A percentile compares a stretch with the other conserved stretches of the same genome.
Conservation (phyloP, 2,797 vertebrate genomes). For the Tympanoctomys barrerae region DNA sequence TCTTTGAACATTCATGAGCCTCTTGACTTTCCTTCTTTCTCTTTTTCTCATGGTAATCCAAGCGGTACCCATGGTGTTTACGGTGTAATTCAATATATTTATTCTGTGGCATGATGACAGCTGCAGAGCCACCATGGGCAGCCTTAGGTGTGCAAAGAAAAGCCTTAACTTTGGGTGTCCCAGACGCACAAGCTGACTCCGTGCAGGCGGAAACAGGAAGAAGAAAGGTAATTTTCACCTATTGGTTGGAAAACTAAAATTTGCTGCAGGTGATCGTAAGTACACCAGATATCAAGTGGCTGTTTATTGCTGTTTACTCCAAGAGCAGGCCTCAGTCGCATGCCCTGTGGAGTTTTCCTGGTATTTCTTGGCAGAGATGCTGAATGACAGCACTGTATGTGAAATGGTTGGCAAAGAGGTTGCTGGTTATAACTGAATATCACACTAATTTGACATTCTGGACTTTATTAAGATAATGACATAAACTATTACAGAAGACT, state of each 20-base stretch:
- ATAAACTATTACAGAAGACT: not conserved
- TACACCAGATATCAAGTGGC: rapidly evolving
- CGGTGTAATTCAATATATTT: too few species aligned
- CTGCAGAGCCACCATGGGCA: too few species aligned
- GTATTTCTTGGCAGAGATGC: rapidly evolving
- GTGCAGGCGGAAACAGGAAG: too few species aligned
- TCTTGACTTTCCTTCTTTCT: too few species aligned
- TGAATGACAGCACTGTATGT: rapidly evolving
- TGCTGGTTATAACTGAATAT: not conserved
- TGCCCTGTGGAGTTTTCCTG: not conserved
- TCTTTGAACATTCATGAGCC: too few species aligned
- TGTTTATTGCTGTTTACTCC: not conserved
- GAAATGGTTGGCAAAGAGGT: not conserved
- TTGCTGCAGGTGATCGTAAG: not conserved
- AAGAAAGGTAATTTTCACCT: not conserved
- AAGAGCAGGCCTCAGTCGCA: too few species aligned
- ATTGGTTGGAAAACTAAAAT: not conserved
- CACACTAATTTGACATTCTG: not conserved
- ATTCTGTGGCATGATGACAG: too few species aligned
- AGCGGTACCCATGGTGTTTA: too few species aligned
- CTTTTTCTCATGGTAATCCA: too few species aligned
- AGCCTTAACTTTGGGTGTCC: too few species aligned
- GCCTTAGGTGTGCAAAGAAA: too few species aligned
- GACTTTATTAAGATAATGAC: not conserved
- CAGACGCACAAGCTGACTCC: too few species aligned